Evolutionary conservation across 2,113 vertebrate species (phyloP).

Genomic region (Actinemys pallida): DNA sequence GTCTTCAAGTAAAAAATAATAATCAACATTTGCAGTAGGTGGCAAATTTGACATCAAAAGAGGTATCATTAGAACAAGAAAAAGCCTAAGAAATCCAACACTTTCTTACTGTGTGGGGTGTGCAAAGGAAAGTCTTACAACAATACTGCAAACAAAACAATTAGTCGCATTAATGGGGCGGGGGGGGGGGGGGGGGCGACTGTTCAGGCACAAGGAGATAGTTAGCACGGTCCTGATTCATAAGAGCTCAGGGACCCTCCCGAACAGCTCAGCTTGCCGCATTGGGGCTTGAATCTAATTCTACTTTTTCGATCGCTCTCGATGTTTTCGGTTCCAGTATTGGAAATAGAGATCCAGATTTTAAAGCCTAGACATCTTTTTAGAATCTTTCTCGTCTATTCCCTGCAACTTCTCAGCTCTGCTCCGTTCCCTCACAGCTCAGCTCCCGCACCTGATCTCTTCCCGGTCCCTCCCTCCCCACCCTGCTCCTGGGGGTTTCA

Average conservation of each 20-base stretch:
- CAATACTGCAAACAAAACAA: not conserved
- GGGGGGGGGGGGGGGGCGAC: slow-evolving; percentile 44
- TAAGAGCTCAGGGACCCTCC: no score
- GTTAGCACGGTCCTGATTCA: no score
- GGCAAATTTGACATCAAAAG: not conserved
- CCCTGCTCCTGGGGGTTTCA: no score
- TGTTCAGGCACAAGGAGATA: not conserved
- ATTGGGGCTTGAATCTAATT: not conserved
- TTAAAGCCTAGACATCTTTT: not conserved
- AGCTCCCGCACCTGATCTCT: no score
- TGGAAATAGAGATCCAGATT: not conserved
- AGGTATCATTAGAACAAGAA: not conserved
- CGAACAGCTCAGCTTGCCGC: not conserved
- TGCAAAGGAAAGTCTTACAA: not conserved
- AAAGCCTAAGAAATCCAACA: not conserved
- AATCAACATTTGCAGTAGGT: not conserved
- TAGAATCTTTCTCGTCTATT: not conserved
- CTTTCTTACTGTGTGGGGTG: fast-evolving
- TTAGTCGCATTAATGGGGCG: slow-evolving; percentile 53
- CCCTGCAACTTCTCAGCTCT: no score
- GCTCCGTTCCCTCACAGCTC: not conserved
- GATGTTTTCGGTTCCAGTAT: not conserved
- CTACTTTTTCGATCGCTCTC: not conserved
- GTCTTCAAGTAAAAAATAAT: not conserved
- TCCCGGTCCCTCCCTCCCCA: no score